Evolutionary conservation across 2,888 invertebrate genomes (phyloP), one percentile per base, ranked within the genome.

Genomic region (Eupithecia tripunctaria): DNA sequence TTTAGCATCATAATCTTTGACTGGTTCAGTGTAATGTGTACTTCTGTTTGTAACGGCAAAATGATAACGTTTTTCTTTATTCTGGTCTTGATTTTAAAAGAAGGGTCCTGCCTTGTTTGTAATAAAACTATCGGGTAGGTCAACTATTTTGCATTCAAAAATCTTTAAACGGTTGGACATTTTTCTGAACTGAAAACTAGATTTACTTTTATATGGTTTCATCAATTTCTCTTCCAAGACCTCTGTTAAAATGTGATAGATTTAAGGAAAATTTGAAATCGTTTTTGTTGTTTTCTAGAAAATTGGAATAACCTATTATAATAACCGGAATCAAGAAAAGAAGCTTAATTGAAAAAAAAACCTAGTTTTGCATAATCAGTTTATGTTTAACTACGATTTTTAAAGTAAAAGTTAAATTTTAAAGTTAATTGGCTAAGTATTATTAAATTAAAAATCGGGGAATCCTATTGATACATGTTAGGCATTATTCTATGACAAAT

Each of bases 41-140:
- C 60, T 60, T 60, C 1, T 29, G 14, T n/a, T n/a, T 29, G 29
- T 18, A 29, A 60, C 29, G 29, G 7, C 60, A 15, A 25, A 25
- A 32, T 72, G 70, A 64, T 25, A 14, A n/a, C 72, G 29, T 70
- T 14, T 21, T 14, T 43, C 36, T 41, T 65, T 14, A 51, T 68
- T 14, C 6, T 72, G 36, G 36, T 72, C 0, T 14, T 74, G 38
- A 15, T 69, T 43, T 21, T 70, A 1, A 63, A 64, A n/a, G 12
- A 29, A 43, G 72, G 67, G 10, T 21, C 32, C 0, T 18, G 71
- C n/a, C 76, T 74, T 68, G 66, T 79, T 66, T 79, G 76, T 51
- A 74, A 76, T 73, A 67, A 74, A 7, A 77, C 75, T 1, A 72
- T 62, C 62, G 72, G 75, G 75, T 77, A 67, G n/a, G 47, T 64